Conservation (phyloP, 2,888 invertebrate species). For the Lymantria monacha region DNA sequence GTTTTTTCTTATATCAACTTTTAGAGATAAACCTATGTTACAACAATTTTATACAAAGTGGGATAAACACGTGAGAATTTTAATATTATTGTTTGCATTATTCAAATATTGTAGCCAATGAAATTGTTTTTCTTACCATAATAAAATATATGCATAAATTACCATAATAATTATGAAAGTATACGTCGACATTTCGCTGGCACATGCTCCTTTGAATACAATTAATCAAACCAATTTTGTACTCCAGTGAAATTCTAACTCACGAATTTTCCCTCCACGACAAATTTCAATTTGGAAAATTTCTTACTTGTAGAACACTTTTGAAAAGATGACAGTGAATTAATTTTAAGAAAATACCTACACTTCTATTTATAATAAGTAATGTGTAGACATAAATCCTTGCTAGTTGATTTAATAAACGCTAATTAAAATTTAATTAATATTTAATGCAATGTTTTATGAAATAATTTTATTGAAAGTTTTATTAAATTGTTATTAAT, state of each 20-base stretch:
- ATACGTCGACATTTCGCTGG: slow-evolving; percentile 8
- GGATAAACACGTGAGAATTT: too few relatives aligned
- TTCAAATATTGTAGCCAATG: too few relatives aligned
- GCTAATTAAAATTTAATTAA: not conserved
- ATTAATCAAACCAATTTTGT: slow-evolving; percentile 35
- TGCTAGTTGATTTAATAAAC: not conserved
- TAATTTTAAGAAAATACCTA: not conserved
- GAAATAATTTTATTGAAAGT: not conserved
- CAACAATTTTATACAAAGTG: too few relatives aligned
- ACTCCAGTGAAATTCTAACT: slow-evolving; percentile 20
- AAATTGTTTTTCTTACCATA: too few relatives aligned
- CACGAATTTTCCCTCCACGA: slow-evolving; percentile 5
- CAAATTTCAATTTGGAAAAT: slow-evolving; percentile 24
- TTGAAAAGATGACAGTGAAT: not conserved
- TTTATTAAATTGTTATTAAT: not conserved
- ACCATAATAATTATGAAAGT: not conserved
- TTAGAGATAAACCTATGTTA: too few relatives aligned
- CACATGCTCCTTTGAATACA: slow-evolving; percentile 20
- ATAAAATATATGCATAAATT: not conserved
- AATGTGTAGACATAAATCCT: not conserved
- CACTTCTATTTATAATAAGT: not conserved
- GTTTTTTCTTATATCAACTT: too few relatives aligned
- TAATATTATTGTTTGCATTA: too few relatives aligned
- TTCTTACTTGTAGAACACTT: slow-evolving; percentile 7
- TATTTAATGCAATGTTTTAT: not conserved